phyloP scores from a whole-genome alignment of 1,140 invertebrate genomes.

The Tetragnatha versicolor region DNA sequence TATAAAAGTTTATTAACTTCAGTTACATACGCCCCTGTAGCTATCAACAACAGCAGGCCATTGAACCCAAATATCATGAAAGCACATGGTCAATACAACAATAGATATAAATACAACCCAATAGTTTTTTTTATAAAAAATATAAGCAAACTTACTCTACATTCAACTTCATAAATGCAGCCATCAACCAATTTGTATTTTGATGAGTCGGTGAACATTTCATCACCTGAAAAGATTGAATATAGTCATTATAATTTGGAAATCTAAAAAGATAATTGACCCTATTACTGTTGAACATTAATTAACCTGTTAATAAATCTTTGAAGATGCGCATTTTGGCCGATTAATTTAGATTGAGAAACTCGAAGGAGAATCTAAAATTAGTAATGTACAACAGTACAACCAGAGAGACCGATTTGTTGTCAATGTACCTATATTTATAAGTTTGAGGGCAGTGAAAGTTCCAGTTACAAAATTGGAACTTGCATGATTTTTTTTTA shows the following conservation, averaged over 20 bases:
- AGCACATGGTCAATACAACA: not conserved
- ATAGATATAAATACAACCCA: not conserved
- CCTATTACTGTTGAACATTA: constrained; percentile 26
- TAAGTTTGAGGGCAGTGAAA: no score
- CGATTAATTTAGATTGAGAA: constrained; percentile 12
- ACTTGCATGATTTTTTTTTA: no score
- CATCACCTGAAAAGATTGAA: constrained; percentile 76
- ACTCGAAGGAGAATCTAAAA: no score
- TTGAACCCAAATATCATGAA: not conserved
- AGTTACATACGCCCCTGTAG: no score
- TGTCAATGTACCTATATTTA: no score
- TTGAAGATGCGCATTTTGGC: constrained; percentile 92
- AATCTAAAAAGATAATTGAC: not conserved
- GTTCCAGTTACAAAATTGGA: no score
- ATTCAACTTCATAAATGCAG: constrained; percentile 94
- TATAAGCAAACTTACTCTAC: constrained; percentile 73
- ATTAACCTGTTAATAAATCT: constrained; percentile 88
- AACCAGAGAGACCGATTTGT: no score
- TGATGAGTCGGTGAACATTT: constrained; percentile 98
- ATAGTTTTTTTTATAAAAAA: not conserved
- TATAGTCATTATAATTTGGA: not conserved
- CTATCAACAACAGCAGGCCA: not conserved
- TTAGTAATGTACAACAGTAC: no score
- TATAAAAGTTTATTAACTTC: no score
- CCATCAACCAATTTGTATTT: constrained; percentile 92